Conservation (phyloP, 2,888 invertebrate species). For the Onthophagus sagittarius region DNA sequence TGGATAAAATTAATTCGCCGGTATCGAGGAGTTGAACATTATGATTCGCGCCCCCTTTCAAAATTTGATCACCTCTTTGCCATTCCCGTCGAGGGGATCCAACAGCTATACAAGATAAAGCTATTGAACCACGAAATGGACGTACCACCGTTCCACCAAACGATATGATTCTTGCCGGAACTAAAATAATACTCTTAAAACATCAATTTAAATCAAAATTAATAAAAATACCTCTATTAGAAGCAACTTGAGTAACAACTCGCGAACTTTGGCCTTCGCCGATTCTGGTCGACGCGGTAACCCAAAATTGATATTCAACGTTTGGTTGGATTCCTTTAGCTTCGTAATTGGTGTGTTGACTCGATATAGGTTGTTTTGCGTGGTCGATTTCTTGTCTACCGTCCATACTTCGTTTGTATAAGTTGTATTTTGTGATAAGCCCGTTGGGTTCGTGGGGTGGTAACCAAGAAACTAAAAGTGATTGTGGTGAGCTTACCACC, state of each 20-base stretch:
- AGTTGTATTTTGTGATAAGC: conserved; percentile 68
- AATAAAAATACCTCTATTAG: conserved; percentile 51
- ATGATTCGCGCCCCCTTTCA: conserved; percentile 56
- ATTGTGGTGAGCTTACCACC: conserved; percentile 68
- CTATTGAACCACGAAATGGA: conserved; percentile 64
- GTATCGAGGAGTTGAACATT: conserved; percentile 62
- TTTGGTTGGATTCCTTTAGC: conserved; percentile 65
- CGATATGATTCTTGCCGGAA: conserved; percentile 67
- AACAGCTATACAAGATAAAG: conserved; percentile 62
- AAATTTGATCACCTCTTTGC: conserved; percentile 57
- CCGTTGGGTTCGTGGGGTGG: conserved; percentile 74
- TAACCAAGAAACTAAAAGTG: conserved; percentile 74
- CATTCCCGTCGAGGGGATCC: conserved; percentile 65
- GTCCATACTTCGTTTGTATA: conserved; percentile 66
- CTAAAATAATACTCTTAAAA: conserved; percentile 37
- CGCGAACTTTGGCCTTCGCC: conserved; percentile 74
- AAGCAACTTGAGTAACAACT: conserved; percentile 64
- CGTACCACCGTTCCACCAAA: conserved; percentile 64
- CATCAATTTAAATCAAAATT: not conserved
- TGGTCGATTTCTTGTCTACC: conserved; percentile 67
- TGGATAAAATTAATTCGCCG: conserved; percentile 62
- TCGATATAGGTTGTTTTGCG: conserved; percentile 61
- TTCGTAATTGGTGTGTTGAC: conserved; percentile 62
- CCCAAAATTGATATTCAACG: conserved; percentile 75
- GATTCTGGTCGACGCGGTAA: conserved; percentile 71